Evolutionary conservation across 2,888 invertebrate species (phyloP).

Genomic region (Gnatocerus cornutus): DNA sequence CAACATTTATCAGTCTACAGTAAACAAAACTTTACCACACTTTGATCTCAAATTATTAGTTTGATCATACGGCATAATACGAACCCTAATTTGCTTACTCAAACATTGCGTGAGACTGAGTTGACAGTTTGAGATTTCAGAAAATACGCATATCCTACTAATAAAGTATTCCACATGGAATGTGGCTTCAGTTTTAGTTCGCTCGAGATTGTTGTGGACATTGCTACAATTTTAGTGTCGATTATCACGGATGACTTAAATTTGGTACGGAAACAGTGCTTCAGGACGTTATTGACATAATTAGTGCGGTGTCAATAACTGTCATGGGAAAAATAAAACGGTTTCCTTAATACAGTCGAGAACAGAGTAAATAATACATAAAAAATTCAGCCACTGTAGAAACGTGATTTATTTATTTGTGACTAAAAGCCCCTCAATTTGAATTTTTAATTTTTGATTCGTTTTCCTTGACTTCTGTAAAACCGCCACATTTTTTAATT

Average conservation of each 20-base stretch:
- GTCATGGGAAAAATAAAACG: not conserved
- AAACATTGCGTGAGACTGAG: conserved; percentile 20
- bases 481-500: no score
- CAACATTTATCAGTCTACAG: conserved; percentile 17
- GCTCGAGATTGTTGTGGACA: conserved; percentile 7
- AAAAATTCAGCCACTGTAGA: not conserved
- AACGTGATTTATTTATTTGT: no score
- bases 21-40: conserved; percentile 15
- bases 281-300: not conserved
- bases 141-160: conserved; percentile 19
- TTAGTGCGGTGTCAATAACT: conserved; percentile 2
- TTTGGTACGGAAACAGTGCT: not conserved
- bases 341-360: not conserved
- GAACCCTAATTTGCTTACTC: conserved; percentile 25
- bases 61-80: conserved; percentile 25
- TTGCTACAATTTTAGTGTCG: not conserved
- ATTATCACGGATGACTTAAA: no score
- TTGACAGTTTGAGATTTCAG: conserved; percentile 29
- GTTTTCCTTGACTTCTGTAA: no score
- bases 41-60: conserved; percentile 29
- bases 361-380: not conserved
- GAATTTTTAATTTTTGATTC: no score
- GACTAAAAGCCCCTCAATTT: no score
- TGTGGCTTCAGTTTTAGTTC: conserved; percentile 1
- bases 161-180: conserved; percentile 18